Percentiles rank a stretch among this genome's conserved stretches.
phyloP scores from a whole-genome alignment of 1,140 invertebrate species.

The Pomacea maculata region DNA sequence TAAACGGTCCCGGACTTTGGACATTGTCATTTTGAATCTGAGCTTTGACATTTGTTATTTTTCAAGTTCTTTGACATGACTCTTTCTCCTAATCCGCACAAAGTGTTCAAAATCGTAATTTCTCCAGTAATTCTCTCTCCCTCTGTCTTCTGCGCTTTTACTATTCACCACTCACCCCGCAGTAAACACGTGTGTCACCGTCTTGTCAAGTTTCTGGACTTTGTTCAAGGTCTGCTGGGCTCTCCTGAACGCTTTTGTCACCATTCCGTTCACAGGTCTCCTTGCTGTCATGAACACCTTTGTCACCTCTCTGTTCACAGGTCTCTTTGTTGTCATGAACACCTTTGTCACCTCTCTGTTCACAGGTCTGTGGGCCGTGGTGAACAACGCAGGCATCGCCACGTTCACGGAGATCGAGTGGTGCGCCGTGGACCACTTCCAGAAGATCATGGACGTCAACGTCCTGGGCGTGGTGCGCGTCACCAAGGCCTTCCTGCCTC shows the following conservation, averaged over 20 bases:
- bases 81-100: too few species aligned
- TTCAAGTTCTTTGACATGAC: too few species aligned
- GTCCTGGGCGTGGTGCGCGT: slow-evolving; percentile 59
- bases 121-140: neutral
- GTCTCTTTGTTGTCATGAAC: slow-evolving; percentile 60
- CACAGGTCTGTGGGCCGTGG: slow-evolving; percentile 58
- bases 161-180: neutral
- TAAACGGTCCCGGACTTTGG: too few species aligned
- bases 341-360: slow-evolving; percentile 23
- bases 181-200: too few species aligned
- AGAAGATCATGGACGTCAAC: slow-evolving; percentile 60
- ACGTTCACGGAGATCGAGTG: slow-evolving; percentile 60
- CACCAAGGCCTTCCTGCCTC: slow-evolving; percentile 60
- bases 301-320: slow-evolving; percentile 33
- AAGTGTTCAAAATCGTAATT: neutral
- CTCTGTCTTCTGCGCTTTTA: neutral
- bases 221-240: slow-evolving; percentile 23
- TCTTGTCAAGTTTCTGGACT: neutral
- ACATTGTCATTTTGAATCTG: too few species aligned
- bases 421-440: slow-evolving; percentile 54
- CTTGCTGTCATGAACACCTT: slow-evolving; percentile 60
- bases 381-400: slow-evolving; percentile 63
- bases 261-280: slow-evolving; percentile 39
- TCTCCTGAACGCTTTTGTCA: slow-evolving; percentile 48
- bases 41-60: too few species aligned